phyloP scores from a whole-genome alignment of 53 echinoderm and acorn worm genomes.

The Temnopleurus reevesii region DNA sequence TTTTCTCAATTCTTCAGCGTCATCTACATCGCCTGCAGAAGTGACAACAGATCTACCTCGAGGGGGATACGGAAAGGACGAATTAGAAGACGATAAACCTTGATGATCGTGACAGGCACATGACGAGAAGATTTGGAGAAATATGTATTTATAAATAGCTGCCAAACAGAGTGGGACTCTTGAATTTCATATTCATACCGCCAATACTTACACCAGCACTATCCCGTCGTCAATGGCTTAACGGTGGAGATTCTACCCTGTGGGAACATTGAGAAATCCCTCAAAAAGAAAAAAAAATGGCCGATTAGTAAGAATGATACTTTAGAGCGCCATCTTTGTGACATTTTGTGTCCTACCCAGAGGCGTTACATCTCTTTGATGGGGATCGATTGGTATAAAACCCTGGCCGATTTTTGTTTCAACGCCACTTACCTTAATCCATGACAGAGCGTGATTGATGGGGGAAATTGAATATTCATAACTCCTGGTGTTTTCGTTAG shows the following conservation, averaged over 20 bases:
- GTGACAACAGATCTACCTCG: not conserved
- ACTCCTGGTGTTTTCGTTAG: not conserved
- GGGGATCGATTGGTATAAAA: slow-evolving; percentile 1
- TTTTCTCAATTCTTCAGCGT: not conserved
- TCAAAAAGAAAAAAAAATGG: not conserved
- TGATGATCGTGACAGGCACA: slow-evolving; percentile 13
- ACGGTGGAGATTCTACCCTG: too few species aligned
- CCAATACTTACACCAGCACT: too few species aligned
- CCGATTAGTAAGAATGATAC: not conserved
- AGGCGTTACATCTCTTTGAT: not conserved
- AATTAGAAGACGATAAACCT: slow-evolving; percentile 20
- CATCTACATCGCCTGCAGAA: slow-evolving; percentile 7
- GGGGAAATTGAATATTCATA: slow-evolving; percentile 3
- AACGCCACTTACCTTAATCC: slow-evolving; percentile 11
- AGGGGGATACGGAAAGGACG: slow-evolving; percentile 22
- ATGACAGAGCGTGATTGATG: slow-evolving; percentile 8
- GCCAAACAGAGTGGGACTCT: too few species aligned
- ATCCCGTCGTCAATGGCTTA: too few species aligned
- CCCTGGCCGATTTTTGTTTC: slow-evolving; percentile 20
- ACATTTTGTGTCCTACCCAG: not conserved
- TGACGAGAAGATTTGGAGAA: not conserved
- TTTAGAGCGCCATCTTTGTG: not conserved
- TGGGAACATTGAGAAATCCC: too few species aligned
- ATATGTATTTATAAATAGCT: not conserved
- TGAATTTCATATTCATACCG: too few species aligned